phyloP scores from a whole-genome alignment of 2,888 invertebrate genomes.

The Lamproptera curius region DNA sequence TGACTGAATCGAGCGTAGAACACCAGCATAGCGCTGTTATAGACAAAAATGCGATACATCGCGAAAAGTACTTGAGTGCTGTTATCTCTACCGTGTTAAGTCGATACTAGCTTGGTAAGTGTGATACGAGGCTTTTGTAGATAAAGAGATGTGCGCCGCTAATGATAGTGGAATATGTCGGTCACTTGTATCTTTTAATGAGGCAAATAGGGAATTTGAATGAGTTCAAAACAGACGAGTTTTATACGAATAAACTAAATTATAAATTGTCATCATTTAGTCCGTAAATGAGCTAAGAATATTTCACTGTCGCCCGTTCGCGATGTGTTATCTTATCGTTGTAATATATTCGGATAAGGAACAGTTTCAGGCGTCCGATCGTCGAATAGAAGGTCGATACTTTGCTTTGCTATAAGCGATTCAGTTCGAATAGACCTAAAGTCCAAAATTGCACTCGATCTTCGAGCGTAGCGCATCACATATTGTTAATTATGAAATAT shows the following conservation, averaged over 20 bases:
- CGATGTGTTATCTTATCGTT: constrained; percentile 10
- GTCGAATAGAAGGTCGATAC: constrained; percentile 7
- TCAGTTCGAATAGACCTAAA: not conserved
- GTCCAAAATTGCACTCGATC: not conserved
- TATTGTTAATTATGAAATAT: constrained; percentile 18
- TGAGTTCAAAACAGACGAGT: too few species aligned
- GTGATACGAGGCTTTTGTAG: too few species aligned
- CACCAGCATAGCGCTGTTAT: constrained; percentile 52
- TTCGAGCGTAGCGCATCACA: not conserved
- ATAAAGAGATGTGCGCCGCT: too few species aligned
- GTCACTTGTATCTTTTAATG: too few species aligned
- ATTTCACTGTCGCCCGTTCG: not conserved
- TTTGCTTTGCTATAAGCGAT: too few species aligned
- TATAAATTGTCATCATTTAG: too few species aligned
- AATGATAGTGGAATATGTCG: too few species aligned
- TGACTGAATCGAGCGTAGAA: constrained; percentile 50
- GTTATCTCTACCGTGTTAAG: too few species aligned
- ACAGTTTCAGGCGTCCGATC: constrained; percentile 5
- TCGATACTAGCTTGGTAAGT: too few species aligned
- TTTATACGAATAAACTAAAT: too few species aligned
- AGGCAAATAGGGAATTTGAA: too few species aligned
- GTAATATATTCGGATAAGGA: constrained; percentile 11
- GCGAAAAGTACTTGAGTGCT: constrained; percentile 2
- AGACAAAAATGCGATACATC: constrained; percentile 3
- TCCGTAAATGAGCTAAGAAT: too few species aligned